A percentile compares a stretch with the other conserved stretches of the same genome.
phyloP scores from a whole-genome alignment of 2,888 invertebrate genomes.

The Epicampocera succincta region DNA sequence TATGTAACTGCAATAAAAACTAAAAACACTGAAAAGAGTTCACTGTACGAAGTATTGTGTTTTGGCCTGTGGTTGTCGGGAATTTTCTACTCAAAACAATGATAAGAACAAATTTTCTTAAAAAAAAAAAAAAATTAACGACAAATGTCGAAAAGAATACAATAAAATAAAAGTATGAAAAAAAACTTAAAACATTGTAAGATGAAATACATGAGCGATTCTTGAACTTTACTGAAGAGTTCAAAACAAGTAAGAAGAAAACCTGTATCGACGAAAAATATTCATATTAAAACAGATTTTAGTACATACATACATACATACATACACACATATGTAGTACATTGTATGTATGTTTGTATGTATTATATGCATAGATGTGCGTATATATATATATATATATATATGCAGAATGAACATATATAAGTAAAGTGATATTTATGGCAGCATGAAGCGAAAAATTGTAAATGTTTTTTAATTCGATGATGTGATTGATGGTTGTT shows the following conservation, averaged over 20 bases:
- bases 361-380: too few species aligned
- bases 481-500: too few species aligned
- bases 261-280: slow-evolving; percentile 16
- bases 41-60: not conserved
- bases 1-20: not conserved
- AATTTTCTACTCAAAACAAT: not conserved
- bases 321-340: too few species aligned
- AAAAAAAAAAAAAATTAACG: slow-evolving; percentile 5
- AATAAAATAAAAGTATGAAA: not conserved
- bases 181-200: not conserved
- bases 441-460: too few species aligned
- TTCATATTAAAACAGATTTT: not conserved
- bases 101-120: not conserved
- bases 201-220: not conserved
- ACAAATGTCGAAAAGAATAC: not conserved
- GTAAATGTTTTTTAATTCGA: too few species aligned
- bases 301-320: too few species aligned
- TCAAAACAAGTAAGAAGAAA: not conserved
- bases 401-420: too few species aligned
- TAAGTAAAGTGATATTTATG: too few species aligned
- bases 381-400: too few species aligned
- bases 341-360: too few species aligned
- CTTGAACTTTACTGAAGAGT: slow-evolving; percentile 42
- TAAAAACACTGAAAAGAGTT: not conserved
- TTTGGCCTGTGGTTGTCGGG: not conserved